Percentiles rank a stretch among this genome's conserved stretches.
Conservation (phyloP, 1,140 invertebrate genomes). For the Chelonus insularis region DNA sequence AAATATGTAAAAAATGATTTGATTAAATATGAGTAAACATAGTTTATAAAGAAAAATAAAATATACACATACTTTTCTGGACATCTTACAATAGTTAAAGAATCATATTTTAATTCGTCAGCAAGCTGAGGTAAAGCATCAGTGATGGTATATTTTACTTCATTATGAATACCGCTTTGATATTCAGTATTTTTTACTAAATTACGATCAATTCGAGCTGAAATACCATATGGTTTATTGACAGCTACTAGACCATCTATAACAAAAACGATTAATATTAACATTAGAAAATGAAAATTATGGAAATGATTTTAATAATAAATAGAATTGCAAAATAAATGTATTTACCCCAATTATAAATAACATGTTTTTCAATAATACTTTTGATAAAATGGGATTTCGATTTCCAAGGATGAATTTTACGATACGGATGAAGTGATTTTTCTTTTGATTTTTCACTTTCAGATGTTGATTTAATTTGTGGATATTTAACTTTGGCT, state of each 20-base stretch:
- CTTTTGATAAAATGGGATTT: constrained; percentile 32
- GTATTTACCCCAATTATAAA: constrained; percentile 43
- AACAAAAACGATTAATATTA: background rate
- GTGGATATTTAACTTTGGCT: constrained; percentile 3
- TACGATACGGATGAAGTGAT: constrained; percentile 43
- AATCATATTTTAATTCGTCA: constrained; percentile 36
- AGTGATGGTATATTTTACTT: constrained; percentile 38
- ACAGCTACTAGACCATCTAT: constrained; percentile 52
- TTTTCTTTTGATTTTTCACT: constrained; percentile 16
- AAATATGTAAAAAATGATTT: no score
- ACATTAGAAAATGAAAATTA: no score
- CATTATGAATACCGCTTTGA: constrained; percentile 30
- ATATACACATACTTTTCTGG: no score
- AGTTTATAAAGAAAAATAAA: no score
- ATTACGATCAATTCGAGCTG: background rate
- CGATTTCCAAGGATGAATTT: constrained; percentile 50
- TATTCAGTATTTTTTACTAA: background rate
- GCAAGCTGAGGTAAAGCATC: constrained; percentile 43
- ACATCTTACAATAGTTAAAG: constrained; percentile 38
- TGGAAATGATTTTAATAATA: no score
- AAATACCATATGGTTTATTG: constrained; percentile 58
- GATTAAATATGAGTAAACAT: no score
- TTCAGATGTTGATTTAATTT: background rate
- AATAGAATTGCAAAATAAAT: no score
- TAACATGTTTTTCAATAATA: constrained; percentile 38